phyloP scores from a whole-genome alignment of 2,888 invertebrate genomes.

The Petrophora chlorosata region DNA sequence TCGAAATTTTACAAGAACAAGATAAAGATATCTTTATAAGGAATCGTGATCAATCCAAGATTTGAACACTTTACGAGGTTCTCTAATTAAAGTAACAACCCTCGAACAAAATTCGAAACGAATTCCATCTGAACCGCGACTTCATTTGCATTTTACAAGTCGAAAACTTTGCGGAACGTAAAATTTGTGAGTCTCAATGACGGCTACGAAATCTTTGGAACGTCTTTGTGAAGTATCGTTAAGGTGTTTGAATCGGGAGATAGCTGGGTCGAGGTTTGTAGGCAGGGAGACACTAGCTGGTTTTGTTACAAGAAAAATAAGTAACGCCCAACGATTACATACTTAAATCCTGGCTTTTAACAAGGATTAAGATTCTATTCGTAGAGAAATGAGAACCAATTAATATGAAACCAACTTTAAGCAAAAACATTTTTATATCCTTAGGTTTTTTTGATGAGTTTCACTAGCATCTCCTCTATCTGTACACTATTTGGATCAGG shows the following conservation, averaged over 20 bases:
- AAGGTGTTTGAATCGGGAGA: constrained; percentile 40
- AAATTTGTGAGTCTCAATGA: constrained; percentile 21
- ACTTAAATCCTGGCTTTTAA: too few relatives aligned
- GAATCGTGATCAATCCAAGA: background rate
- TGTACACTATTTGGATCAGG: too few relatives aligned
- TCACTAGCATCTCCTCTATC: too few relatives aligned
- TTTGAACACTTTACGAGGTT: constrained; percentile 15
- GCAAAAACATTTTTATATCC: too few relatives aligned
- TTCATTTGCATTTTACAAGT: constrained; percentile 43
- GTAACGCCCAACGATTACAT: too few relatives aligned
- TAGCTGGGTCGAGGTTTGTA: constrained; percentile 21
- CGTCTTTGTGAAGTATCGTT: constrained; percentile 46
- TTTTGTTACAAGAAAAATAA: constrained; percentile 8
- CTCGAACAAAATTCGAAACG: constrained; percentile 25
- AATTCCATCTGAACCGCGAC: constrained; percentile 24
- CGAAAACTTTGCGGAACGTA: constrained; percentile 37
- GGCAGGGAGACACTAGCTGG: background rate
- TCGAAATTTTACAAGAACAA: too few relatives aligned
- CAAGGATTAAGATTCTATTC: too few relatives aligned
- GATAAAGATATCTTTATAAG: background rate
- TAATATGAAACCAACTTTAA: too few relatives aligned
- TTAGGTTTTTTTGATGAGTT: too few relatives aligned
- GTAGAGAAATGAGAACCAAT: too few relatives aligned
- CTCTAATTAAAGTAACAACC: constrained; percentile 21
- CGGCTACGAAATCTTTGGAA: constrained; percentile 45